phyloP scores from a whole-genome alignment of 2,888 invertebrate species.

The Epicampocera succincta region DNA sequence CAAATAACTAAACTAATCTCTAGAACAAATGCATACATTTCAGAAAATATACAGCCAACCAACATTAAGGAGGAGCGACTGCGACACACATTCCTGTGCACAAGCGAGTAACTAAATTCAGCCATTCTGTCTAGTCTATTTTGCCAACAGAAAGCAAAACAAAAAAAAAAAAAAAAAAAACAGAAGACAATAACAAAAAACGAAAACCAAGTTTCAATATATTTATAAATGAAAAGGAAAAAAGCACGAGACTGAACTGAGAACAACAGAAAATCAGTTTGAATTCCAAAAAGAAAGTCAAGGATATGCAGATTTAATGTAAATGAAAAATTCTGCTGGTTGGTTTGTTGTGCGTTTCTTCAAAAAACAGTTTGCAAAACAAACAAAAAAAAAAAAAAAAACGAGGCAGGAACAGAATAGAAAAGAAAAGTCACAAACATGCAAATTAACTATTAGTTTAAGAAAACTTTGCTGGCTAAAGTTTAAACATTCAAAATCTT shows the following conservation, averaged over 20 bases:
- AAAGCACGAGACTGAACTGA: conserved; percentile 11
- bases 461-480: conserved; percentile 49
- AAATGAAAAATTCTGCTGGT: conserved; percentile 51
- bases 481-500: conserved; percentile 55
- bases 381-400: neutral
- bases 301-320: conserved; percentile 65
- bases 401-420: too few relatives aligned
- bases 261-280: conserved; percentile 27
- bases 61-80: conserved; percentile 1
- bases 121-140: conserved; percentile 57
- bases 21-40: conserved; percentile 52
- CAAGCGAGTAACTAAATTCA: conserved; percentile 1
- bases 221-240: neutral
- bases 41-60: conserved; percentile 17
- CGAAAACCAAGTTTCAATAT: neutral
- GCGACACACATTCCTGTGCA: conserved; percentile 20
- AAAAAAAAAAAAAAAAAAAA: conserved; percentile 5
- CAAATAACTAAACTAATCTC: conserved; percentile 69
- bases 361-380: neutral
- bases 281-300: conserved; percentile 50
- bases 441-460: conserved; percentile 67
- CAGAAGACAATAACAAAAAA: neutral
- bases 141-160: conserved; percentile 13
- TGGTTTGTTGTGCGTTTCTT: conserved; percentile 7
- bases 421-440: conserved; percentile 47